phyloP scores from a whole-genome alignment of 2,797 vertebrate genomes.

The Setipinna tenuifilis region DNA sequence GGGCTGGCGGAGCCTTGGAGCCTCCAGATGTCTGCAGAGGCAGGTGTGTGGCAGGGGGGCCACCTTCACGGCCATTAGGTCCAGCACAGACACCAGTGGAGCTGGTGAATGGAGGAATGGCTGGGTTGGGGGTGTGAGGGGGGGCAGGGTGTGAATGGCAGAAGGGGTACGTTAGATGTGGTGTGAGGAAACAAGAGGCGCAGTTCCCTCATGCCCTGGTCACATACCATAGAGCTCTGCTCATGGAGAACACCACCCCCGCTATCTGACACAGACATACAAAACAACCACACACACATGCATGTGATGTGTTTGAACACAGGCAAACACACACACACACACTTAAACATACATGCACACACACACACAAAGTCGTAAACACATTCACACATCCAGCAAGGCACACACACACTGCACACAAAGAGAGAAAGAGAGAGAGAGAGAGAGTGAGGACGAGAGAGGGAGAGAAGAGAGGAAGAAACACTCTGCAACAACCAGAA shows the following conservation, averaged over 20 bases:
- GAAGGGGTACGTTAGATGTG: not conserved
- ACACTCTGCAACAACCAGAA: not conserved
- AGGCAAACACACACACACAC: not conserved
- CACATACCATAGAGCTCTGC: not conserved
- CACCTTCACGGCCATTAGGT: not conserved
- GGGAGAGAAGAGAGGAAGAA: too few species aligned
- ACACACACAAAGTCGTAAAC: not conserved
- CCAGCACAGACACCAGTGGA: not conserved
- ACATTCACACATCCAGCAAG: not conserved
- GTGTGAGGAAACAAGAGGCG: not conserved
- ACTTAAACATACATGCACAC: not conserved
- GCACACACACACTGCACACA: not conserved
- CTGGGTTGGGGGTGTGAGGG: not conserved
- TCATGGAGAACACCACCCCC: constrained; percentile 3
- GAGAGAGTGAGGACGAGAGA: too few species aligned
- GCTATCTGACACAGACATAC: not conserved
- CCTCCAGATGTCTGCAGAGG: constrained; percentile 13
- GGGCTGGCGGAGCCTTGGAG: not conserved
- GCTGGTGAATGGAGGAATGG: not conserved
- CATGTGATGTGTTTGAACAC: not conserved
- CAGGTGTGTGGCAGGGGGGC: not conserved
- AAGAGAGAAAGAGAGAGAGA: too few species aligned
- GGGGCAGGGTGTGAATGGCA: not conserved
- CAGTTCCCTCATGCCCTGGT: not conserved
- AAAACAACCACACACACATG: not conserved